Base-by-base conservation (phyloP, 1,140 invertebrate species). In the Diplogasteroides magnus region DNA sequence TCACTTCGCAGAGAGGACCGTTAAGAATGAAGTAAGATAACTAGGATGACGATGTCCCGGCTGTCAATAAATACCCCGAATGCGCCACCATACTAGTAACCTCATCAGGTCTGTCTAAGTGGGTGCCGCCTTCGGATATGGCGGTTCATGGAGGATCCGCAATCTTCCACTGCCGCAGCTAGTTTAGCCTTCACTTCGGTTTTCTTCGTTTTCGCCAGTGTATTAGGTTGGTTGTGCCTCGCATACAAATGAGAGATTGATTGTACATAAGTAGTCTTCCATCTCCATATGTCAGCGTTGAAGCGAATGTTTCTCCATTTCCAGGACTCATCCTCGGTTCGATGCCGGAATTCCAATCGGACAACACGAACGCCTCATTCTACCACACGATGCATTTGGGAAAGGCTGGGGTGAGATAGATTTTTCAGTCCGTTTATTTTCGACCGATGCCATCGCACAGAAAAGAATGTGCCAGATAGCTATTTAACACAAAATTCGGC, bases 261-360 rank as follows among this genome's bases (percentile, higher is more conserved):
- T 11, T 55, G 2, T 73, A 14, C 23, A 64, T 60, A 26, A 14
- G 19, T 32, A 23, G 63, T 37, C 48, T 58, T 25, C 19, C 6
- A n/a, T 28, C n/a, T 11, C 27, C 58, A 23, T n/a, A n/a, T n/a
- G n/a, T n/a, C n/a, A n/a, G n/a, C n/a, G 37, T 70, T 67, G 25
- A 26, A 29, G 25, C 26, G n/a, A 68, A 11, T 14, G 25, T 58
- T 15, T n/a, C 27, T 63, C 28, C 23, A 23, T 62, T 70, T 71
- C 62, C 62, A 78, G 77, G 78, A 13, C 69, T 81, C 1, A 80
- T 81, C 61, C 69, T 81, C 29, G 79, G 79, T 29, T 81, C 79
- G 2, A 81, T 81, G 79, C 79, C 79, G 19, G 79, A 81, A 68
- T 81, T 82, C 56, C 79, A 81, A 73, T 71, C 58, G 31, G 81